phyloP scores from a whole-genome alignment of 2,888 invertebrate genomes.

The Candidula unifasciata region DNA sequence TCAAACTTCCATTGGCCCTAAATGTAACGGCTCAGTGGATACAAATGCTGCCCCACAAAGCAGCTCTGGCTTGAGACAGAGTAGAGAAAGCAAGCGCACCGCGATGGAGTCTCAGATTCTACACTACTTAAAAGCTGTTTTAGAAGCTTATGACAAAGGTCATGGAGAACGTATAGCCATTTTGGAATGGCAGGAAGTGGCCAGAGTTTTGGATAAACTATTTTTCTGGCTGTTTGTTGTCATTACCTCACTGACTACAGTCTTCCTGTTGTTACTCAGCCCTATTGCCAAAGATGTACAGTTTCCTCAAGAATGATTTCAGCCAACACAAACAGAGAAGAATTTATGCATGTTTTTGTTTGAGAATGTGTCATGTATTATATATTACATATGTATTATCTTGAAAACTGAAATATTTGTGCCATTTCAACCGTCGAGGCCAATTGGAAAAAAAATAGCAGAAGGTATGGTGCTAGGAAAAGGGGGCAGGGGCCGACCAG shows the following conservation, averaged over 20 bases:
- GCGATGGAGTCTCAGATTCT: slow-evolving; percentile 67
- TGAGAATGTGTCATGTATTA: neutral
- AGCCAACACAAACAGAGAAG: neutral
- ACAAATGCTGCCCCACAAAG: neutral
- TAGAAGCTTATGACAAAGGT: slow-evolving; percentile 67
- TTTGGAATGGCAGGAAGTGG: slow-evolving; percentile 78
- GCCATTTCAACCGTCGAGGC: too few relatives aligned
- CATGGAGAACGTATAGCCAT: slow-evolving; percentile 63
- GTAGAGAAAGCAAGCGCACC: slow-evolving; percentile 34
- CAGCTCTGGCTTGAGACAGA: neutral
- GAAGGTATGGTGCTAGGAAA: too few relatives aligned
- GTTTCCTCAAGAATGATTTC: slow-evolving; percentile 47
- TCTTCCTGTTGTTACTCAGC: slow-evolving; percentile 79
- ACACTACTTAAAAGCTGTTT: slow-evolving; percentile 67
- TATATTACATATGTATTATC: neutral
- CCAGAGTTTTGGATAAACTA: slow-evolving; percentile 79
- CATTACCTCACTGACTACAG: slow-evolving; percentile 79
- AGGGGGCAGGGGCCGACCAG: too few relatives aligned
- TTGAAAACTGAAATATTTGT: too few relatives aligned
- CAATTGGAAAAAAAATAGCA: too few relatives aligned
- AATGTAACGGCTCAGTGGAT: slow-evolving; percentile 33
- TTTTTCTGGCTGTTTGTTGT: slow-evolving; percentile 80
- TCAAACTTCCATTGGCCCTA: neutral
- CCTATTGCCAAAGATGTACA: slow-evolving; percentile 73
- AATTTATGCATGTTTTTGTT: neutral